Base-by-base conservation (phyloP, 1,140 invertebrate genomes). In the Goniozus legneri region DNA sequence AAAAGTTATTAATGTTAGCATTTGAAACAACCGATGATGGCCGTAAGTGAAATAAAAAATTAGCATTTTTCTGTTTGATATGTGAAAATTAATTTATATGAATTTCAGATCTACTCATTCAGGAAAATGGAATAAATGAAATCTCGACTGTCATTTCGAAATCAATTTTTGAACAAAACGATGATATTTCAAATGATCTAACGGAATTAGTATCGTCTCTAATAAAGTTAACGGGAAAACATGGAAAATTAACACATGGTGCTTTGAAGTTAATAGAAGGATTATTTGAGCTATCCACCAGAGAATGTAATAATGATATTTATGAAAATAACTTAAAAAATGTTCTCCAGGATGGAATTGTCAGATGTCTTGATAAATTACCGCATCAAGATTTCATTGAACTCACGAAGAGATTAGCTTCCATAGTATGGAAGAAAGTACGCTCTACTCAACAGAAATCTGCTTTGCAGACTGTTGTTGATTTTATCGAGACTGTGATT, bases 41-140 rank as follows among this genome's bases (percentile, higher is more conserved):
- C 48, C 58, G 65, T 71, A 57, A 57, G 37, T 48, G 1, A 24
- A 22, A 41, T 45, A 35, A 13, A n/a, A n/a, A 19, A 33, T 34
- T 47, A 12, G 44, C 42, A 19, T 34, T 49, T 38, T 37, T 47
- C 13, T 37, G 41, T n/a, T n/a, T n/a, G n/a, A n/a, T n/a, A n/a
- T n/a, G n/a, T n/a, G 42, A 31, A 14, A 19, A 36, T 27, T 16
- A 47, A 40, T 40, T 43, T 38, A 33, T 32, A 6, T 36, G n/a
- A n/a, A 37, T 53, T 13, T 49, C 54, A 79, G 77, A 73, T 49
- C 58, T 77, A n/a, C 64, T 78, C 36, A 78, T 84, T 16, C 77
- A 70, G 36, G 60, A 76, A 44, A 58, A 67, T 3, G 77, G 77
- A 3, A 69, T 81, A 12, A 67, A 71, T 38, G 54, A 67, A 34